Evolutionary conservation across 2,797 vertebrate genomes (phyloP).

Genomic region (Odontamblyopus rebecca): DNA sequence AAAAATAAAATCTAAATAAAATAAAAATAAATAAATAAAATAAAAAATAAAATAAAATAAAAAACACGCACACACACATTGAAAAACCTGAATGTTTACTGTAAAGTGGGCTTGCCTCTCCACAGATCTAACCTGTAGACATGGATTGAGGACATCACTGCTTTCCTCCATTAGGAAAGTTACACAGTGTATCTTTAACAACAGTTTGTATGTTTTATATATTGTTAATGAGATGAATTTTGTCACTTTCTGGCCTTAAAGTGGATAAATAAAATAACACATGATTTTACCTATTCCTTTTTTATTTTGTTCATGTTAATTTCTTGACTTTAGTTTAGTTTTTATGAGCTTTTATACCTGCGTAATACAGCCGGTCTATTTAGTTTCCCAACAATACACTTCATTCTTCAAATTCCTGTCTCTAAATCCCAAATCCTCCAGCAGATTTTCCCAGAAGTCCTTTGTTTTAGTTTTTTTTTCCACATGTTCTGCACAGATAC

Average conservation of each 20-base stretch:
- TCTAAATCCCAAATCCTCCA: background rate
- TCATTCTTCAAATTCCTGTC: constrained; percentile 1
- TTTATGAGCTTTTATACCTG: background rate
- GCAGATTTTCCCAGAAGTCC: background rate
- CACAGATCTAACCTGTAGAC: too few relatives aligned
- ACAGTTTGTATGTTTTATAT: background rate
- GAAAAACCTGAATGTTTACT: too few relatives aligned
- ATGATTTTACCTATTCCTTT: constrained; percentile 33
- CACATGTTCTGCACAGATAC: background rate
- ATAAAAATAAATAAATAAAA: too few relatives aligned
- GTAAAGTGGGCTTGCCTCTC: too few relatives aligned
- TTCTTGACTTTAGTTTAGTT: background rate
- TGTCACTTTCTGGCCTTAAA: constrained; percentile 51
- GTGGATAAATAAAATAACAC: constrained; percentile 43
- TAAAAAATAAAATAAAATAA: too few relatives aligned
- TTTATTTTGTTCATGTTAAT: background rate
- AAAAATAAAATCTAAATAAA: too few relatives aligned
- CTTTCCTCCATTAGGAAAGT: background rate
- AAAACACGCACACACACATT: too few relatives aligned
- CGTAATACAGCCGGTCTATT: background rate
- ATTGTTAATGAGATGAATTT: constrained; percentile 4
- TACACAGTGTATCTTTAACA: background rate
- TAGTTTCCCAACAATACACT: background rate
- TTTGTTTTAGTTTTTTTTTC: background rate
- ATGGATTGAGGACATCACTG: background rate